These are phyloP conservation scores for Cryptoblepharus egeriae DNA, from an alignment of 2,797 vertebrate genomes.

Conservation along the genomic window DNA sequence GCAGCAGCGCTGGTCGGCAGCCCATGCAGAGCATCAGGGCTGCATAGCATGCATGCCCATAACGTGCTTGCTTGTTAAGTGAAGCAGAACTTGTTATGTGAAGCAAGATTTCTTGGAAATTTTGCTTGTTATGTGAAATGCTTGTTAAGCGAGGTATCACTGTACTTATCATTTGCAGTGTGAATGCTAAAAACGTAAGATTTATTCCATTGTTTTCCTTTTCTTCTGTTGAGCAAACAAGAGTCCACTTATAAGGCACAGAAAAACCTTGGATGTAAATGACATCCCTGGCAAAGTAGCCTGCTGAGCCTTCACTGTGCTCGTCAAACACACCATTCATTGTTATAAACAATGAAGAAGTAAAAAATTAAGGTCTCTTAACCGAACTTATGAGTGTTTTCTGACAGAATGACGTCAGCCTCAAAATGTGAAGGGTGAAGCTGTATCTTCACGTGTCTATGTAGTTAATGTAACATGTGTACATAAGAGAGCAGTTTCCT, in stretches of 20 bases:
- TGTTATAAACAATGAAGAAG: neutral
- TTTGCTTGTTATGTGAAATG: no score
- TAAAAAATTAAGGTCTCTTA: slow-evolving; percentile 8
- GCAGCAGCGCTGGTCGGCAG: no score
- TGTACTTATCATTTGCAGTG: neutral
- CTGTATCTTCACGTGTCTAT: neutral
- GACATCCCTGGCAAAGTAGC: neutral
- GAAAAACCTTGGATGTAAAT: slow-evolving; percentile 13
- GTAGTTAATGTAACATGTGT: neutral
- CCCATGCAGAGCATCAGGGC: no score
- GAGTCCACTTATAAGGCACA: neutral
- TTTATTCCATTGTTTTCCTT: neutral
- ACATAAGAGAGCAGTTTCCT: neutral
- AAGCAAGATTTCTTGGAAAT: no score
- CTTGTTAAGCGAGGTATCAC: no score
- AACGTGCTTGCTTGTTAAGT: no score
- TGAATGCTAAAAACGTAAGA: neutral
- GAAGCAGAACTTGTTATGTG: no score
- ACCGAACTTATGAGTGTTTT: neutral
- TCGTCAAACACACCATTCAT: neutral
- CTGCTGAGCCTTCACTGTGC: neutral
- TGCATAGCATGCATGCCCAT: no score
- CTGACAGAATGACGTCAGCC: neutral
- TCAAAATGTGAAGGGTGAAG: neutral
- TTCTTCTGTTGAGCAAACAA: neutral